phyloP scores from a whole-genome alignment of 2,113 vertebrate species.

The Siniperca knerii region DNA sequence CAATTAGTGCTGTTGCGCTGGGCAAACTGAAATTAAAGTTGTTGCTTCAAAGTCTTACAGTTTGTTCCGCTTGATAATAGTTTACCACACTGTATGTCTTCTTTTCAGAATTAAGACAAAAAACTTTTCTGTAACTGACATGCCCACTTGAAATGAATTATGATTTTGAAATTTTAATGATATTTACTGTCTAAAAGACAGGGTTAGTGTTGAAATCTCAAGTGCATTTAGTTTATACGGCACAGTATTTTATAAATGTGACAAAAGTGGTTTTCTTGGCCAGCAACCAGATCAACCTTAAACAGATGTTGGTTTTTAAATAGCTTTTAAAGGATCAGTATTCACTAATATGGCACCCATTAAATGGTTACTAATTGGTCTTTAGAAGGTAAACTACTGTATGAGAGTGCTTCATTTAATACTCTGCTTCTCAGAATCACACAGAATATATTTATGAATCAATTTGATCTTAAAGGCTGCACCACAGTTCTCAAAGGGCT shows the following conservation, averaged over 20 bases:
- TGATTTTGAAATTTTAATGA: background rate
- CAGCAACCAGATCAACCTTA: background rate
- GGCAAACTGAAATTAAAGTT: constrained; percentile 45
- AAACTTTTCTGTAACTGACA: background rate
- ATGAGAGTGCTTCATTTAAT: background rate
- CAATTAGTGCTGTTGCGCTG: constrained; percentile 39
- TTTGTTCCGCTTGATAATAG: constrained; percentile 7
- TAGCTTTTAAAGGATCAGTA: background rate
- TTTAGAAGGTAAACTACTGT: constrained; percentile 10
- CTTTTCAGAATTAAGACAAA: background rate
- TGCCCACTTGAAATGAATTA: background rate
- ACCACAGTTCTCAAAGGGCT: background rate
- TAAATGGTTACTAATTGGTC: background rate
- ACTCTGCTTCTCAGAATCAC: background rate
- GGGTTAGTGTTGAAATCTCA: background rate
- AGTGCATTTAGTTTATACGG: background rate
- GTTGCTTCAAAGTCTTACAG: constrained; percentile 26
- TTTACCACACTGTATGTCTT: constrained; percentile 2
- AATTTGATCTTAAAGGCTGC: background rate
- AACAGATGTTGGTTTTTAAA: background rate
- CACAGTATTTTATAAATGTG: too few species aligned
- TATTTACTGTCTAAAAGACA: background rate
- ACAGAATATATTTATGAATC: constrained; percentile 4
- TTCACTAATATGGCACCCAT: background rate
- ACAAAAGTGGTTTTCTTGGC: background rate